These are phyloP conservation scores for Grapholita molesta DNA, from an alignment of 1,140 invertebrate genomes.

Conservation along the genomic window DNA sequence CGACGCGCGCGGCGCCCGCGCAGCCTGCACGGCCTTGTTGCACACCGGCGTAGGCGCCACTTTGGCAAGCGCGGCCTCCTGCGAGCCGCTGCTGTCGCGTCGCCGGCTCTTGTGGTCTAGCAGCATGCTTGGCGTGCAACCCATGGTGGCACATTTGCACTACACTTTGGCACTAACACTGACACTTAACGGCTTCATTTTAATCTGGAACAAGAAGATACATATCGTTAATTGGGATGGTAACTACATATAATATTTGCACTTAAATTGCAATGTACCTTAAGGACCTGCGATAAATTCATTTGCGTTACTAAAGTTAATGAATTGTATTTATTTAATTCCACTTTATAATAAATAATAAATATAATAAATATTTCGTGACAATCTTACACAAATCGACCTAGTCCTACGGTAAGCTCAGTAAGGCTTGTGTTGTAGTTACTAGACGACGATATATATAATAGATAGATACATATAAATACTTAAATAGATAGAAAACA, in stretches of 20 bases:
- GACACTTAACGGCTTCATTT: slow-evolving; percentile 39
- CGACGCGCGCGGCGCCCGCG: slow-evolving; percentile 61
- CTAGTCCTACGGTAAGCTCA: too few relatives aligned
- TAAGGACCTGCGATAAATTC: too few relatives aligned
- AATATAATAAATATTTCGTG: too few relatives aligned
- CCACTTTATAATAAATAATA: too few relatives aligned
- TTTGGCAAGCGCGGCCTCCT: slow-evolving; percentile 64
- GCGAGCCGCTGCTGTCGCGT: slow-evolving; percentile 69
- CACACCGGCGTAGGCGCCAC: slow-evolving; percentile 58
- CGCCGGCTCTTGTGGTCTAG: slow-evolving; percentile 73
- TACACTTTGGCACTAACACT: slow-evolving; percentile 70
- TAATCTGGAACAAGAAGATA: slow-evolving; percentile 48
- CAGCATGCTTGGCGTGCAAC: slow-evolving; percentile 76
- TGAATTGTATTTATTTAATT: too few relatives aligned
- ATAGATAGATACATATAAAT: too few relatives aligned
- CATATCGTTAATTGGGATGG: not conserved
- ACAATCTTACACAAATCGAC: too few relatives aligned
- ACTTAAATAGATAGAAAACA: too few relatives aligned
- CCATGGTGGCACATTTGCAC: slow-evolving; percentile 65
- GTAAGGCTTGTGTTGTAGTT: too few relatives aligned
- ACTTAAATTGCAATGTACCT: too few relatives aligned
- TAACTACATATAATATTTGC: not conserved
- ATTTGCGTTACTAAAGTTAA: too few relatives aligned
- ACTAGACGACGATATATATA: too few relatives aligned
- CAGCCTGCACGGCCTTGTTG: slow-evolving; percentile 65